These are phyloP conservation scores for Aradophagus sp. DNA, from an alignment of 1,140 invertebrate species.

Conservation along the genomic window DNA sequence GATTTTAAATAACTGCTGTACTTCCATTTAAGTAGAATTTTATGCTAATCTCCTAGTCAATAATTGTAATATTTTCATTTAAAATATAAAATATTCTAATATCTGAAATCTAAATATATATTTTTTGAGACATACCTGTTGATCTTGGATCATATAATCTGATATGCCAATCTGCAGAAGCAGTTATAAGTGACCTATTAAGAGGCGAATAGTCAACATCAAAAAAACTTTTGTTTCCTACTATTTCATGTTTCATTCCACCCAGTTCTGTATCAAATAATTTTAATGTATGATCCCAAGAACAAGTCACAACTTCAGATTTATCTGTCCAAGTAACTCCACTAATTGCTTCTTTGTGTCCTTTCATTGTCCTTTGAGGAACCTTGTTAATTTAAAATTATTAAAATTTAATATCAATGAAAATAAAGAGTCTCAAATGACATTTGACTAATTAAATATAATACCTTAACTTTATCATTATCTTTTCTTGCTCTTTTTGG, in stretches of 20 bases:
- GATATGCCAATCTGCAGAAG: constrained; percentile 92
- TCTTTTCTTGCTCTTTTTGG: constrained; percentile 73
- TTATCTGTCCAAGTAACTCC: constrained; percentile 87
- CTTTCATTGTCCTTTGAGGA: constrained; percentile 90
- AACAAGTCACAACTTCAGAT: constrained; percentile 86
- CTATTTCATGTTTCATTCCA: constrained; percentile 86
- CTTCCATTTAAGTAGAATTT: too few relatives aligned
- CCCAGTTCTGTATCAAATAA: constrained; percentile 94
- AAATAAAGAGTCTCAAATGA: neutral
- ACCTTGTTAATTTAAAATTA: too few relatives aligned
- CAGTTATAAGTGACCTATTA: constrained; percentile 85
- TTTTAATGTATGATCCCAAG: constrained; percentile 97
- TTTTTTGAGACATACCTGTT: constrained; percentile 78
- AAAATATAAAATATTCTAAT: constrained; percentile 3
- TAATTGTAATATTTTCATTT: too few relatives aligned
- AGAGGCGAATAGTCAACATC: constrained; percentile 88
- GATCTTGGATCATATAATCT: constrained; percentile 93
- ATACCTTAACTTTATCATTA: constrained; percentile 67
- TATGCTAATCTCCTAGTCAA: too few relatives aligned
- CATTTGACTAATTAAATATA: constrained; percentile 16
- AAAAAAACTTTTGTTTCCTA: constrained; percentile 94
- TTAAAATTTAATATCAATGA: constrained; percentile 16
- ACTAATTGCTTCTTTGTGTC: constrained; percentile 93
- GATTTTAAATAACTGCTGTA: too few relatives aligned
- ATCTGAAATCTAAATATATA: neutral